phyloP scores from a whole-genome alignment of 2,888 invertebrate species.

The Arenicola marina region DNA sequence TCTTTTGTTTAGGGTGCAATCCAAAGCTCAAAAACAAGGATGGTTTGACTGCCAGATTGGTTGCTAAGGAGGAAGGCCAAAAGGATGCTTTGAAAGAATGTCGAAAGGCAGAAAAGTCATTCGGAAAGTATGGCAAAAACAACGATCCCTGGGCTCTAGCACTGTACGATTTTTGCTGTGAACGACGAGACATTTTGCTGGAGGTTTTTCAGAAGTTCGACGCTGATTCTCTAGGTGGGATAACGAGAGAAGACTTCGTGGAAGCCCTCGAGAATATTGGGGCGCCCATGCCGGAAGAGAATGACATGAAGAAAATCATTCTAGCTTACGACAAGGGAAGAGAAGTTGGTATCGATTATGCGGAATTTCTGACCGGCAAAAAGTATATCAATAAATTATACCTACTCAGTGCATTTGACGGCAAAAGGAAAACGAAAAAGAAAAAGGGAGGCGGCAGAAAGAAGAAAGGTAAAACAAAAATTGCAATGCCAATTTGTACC shows the following conservation, averaged over 20 bases:
- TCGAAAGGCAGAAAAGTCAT: slow-evolving; percentile 58
- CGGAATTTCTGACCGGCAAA: slow-evolving; percentile 57
- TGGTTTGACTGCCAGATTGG: slow-evolving; percentile 49
- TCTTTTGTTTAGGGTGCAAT: slow-evolving; percentile 55
- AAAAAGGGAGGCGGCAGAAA: slow-evolving; percentile 50
- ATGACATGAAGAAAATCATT: slow-evolving; percentile 48
- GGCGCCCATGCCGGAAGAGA: slow-evolving; percentile 50
- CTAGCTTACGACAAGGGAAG: slow-evolving; percentile 43
- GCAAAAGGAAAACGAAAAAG: slow-evolving; percentile 60
- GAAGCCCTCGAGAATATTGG: slow-evolving; percentile 47
- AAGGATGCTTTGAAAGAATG: slow-evolving; percentile 60
- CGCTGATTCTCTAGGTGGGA: slow-evolving; percentile 46
- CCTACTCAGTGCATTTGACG: slow-evolving; percentile 58
- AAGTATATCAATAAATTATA: slow-evolving; percentile 61
- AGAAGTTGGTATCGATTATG: slow-evolving; percentile 54
- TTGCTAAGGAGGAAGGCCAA: slow-evolving; percentile 58
- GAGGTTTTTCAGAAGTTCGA: slow-evolving; percentile 53
- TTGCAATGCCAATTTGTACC: slow-evolving; percentile 59
- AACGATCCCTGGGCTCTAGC: slow-evolving; percentile 56
- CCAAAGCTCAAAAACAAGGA: slow-evolving; percentile 61
- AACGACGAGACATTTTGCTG: slow-evolving; percentile 41
- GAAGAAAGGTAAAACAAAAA: slow-evolving; percentile 58
- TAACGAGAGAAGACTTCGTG: slow-evolving; percentile 49
- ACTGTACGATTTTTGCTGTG: slow-evolving; percentile 56
- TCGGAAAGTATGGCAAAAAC: slow-evolving; percentile 56